Evolutionary conservation across 1,140 invertebrate species (phyloP), one percentile per base, ranked within the genome.

Genomic region (Melitaea cinxia): DNA sequence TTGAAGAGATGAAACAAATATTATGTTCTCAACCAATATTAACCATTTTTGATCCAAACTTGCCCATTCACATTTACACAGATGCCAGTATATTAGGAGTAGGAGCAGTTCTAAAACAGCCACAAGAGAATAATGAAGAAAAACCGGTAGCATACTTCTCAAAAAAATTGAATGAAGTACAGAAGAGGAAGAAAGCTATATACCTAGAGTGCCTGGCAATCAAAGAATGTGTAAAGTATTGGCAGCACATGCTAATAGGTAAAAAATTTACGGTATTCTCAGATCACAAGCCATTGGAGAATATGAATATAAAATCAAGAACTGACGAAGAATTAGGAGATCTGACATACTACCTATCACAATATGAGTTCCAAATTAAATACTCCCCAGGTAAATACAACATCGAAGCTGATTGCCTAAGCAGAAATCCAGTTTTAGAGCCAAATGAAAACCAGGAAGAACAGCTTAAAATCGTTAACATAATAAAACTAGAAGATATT

Each of bases 201-300:
- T 75, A 70, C 26, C 50, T 77, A 23, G 74, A 75, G 62, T 69
- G 69, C 28, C 54, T 72, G 12, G 63, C 72, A n/a, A 87, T 89
- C 15, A 88, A 83, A 80, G 85, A 91, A 76, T 72, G 74, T 45
- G 26, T 89, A 28, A 82, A 67, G 73, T 88, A 84, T 64, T 89
- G 84, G 82, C 83, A 87, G 69, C 65, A 85, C 45, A 78, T 73
- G 78, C 59, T 90, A 5, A 82, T 89, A 56, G 79, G 73, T 17
- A 87, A 68, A 59, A 21, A 47, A 65, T 89, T 89, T 55, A 82
- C 28, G 49, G 80, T 88, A 42, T 86, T 65, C 49, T 80, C 84
- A 54, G 83, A 88, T 66, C 83, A 90, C 62, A 88, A 86, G 70
- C 81, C 84, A 45, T 57, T 89, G 56, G 78, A 88, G 70, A 88